Percentiles rank a stretch among this genome's conserved stretches.
phyloP scores from a whole-genome alignment of 2,888 invertebrate genomes.

The Eumacrocentrus americanus region DNA sequence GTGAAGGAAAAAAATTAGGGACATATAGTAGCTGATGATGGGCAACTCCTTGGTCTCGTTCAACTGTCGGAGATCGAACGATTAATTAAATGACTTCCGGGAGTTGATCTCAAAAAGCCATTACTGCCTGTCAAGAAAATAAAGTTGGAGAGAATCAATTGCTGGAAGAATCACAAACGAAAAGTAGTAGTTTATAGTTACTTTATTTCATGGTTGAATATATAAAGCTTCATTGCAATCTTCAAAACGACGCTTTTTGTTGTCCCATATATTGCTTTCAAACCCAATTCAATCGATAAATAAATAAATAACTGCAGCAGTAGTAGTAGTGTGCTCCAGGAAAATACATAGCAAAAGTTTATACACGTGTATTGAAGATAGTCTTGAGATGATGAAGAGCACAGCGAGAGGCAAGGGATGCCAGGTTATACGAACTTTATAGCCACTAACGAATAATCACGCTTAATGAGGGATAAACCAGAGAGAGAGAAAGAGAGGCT shows the following conservation, averaged over 20 bases:
- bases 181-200: too few relatives aligned
- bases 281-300: too few relatives aligned
- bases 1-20: too few relatives aligned
- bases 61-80: background rate
- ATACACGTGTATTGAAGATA: background rate
- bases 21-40: too few relatives aligned
- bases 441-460: slow-evolving; percentile 46
- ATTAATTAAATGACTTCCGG: background rate
- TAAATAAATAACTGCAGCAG: background rate
- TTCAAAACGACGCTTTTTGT: too few relatives aligned
- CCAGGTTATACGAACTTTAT: slow-evolving; percentile 22
- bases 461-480: slow-evolving; percentile 50
- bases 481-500: slow-evolving; percentile 32
- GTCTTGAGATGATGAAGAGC: background rate
- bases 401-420: background rate
- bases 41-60: too few relatives aligned
- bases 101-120: too few relatives aligned
- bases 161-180: background rate
- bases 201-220: too few relatives aligned
- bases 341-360: background rate
- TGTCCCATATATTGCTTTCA: too few relatives aligned
- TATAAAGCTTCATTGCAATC: too few relatives aligned
- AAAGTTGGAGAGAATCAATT: background rate
- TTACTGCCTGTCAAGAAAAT: background rate
- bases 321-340: too few relatives aligned